phyloP scores from a whole-genome alignment of 2,797 vertebrate genomes.

The Chaetophractus vellerosus region DNA sequence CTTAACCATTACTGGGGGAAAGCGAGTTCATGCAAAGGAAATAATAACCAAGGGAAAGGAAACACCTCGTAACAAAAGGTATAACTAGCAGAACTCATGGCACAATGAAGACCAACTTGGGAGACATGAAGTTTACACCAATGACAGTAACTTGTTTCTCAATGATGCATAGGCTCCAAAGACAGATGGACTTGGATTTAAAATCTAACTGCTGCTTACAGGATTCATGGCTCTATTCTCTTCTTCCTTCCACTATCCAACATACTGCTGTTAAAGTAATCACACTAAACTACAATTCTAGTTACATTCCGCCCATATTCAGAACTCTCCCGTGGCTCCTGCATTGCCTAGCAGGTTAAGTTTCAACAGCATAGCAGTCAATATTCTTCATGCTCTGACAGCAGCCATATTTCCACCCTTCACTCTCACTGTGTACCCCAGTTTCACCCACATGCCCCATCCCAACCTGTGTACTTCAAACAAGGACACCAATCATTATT shows the following conservation, averaged over 20 bases:
- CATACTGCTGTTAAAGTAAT: neutral
- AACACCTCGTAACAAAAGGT: neutral
- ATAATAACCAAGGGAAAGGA: neutral
- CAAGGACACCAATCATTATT: neutral
- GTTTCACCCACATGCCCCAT: neutral
- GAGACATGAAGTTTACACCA: neutral
- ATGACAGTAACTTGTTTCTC: neutral
- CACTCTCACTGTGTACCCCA: neutral
- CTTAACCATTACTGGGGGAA: neutral
- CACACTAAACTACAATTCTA: neutral
- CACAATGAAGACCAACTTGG: neutral
- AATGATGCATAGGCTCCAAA: neutral
- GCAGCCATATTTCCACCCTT: neutral
- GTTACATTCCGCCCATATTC: neutral
- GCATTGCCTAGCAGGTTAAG: neutral
- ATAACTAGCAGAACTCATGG: neutral
- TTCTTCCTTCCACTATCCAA: neutral
- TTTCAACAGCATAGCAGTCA: neutral
- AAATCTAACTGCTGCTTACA: neutral
- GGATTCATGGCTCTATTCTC: neutral
- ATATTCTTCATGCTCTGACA: neutral
- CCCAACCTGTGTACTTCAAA: neutral
- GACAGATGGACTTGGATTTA: neutral
- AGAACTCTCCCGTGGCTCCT: neutral
- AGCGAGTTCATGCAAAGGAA: neutral